Base-by-base conservation (phyloP, 2,113 vertebrate genomes). In the Micromys minutus region DNA sequence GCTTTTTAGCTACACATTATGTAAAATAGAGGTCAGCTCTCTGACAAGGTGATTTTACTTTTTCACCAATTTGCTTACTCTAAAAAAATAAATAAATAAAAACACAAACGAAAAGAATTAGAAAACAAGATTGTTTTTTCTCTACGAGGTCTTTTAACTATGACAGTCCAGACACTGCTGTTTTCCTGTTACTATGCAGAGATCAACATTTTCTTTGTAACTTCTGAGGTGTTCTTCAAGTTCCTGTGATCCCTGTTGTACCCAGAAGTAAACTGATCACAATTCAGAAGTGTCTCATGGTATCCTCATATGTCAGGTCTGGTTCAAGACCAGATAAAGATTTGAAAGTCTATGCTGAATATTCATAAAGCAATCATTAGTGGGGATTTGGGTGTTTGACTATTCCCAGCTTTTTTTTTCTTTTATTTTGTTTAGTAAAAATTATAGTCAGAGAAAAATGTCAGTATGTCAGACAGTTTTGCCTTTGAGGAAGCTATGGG, bases 1-100 rank as follows among this genome's bases (percentile, higher is more conserved):
- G 98, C 98, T 98, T 98, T 98, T 98, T 98, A 98, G 98, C 97
- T 98, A 98, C 98, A 98, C 98, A 98, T 98, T 98, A 98, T 98
- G 98, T 98, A 98, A 98, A 98, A 98, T 98, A 98, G 98, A 98
- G 98, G 98, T 98, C 98, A 98, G 96, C 97, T 98, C 98, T 98
- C 97, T 98, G 98, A 97, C 98, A 98, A 97, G 97, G 96, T 97
- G 98, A 97, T 98, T 97, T 98, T 98, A 87, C 96, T 97, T 96
- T 89, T n/a, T 63, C 96, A 94, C 88, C 93, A 74, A 96, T 97
- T 97, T 98, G 87, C 96, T 97, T 89, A 88, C 93, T 80, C 92
- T 97, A 96, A 98, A 98, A 98, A 61, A 63, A 98, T 98, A 98
- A 98, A 98, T 98, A 98, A 98, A 98, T 98, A 98, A 98, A 97